Conservation (phyloP, 2,113 vertebrate genomes). For the Protobothrops mucrosquamatus region DNA sequence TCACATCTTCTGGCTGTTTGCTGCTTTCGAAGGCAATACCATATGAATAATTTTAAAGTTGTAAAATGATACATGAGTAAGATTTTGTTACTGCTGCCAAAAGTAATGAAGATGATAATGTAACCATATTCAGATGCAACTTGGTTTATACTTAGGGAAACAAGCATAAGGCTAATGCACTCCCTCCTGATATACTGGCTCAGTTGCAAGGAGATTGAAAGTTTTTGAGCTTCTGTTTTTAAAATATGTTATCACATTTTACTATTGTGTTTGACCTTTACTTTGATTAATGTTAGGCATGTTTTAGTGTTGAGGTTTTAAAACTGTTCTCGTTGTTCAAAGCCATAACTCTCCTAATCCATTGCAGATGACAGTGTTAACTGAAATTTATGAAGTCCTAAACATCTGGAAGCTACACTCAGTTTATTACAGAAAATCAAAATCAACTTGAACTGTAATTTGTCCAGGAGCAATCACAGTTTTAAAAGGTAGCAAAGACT, state of each 20-base stretch:
- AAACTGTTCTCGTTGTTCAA: neutral
- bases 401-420: neutral
- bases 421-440: neutral
- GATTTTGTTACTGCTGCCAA: neutral
- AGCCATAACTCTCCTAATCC: neutral
- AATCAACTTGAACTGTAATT: neutral
- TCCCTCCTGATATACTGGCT: neutral
- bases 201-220: neutral
- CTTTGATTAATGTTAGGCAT: neutral
- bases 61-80: slow-evolving; percentile 17
- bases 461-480: neutral
- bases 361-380: neutral
- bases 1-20: neutral
- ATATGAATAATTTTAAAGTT: neutral
- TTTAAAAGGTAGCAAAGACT: neutral
- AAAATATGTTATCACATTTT: neutral
- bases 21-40: neutral
- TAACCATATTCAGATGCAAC: neutral
- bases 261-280: neutral
- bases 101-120: neutral
- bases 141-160: neutral
- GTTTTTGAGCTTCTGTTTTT: neutral
- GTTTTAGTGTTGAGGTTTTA: neutral
- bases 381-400: neutral
- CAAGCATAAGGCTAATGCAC: neutral